Conservation (phyloP, 1,140 invertebrate genomes). For the Muscidifurax raptorellus region DNA sequence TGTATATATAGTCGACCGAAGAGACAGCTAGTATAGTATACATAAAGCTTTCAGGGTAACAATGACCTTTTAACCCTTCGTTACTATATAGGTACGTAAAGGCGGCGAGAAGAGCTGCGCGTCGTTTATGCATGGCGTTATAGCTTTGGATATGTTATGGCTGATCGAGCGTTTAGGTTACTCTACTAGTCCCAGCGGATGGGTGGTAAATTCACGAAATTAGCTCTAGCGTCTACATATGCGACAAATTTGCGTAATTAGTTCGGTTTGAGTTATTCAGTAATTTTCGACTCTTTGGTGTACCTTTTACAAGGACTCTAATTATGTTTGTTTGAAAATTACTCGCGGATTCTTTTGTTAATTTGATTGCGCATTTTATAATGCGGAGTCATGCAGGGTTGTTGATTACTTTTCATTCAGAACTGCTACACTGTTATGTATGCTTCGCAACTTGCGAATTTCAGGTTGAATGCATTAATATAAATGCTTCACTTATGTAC, state of each 20-base stretch:
- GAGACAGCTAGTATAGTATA: neutral
- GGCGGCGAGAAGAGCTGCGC: neutral
- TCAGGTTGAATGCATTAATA: too few species aligned
- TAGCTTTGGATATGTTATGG: neutral
- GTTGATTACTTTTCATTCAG: too few species aligned
- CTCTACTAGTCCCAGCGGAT: neutral
- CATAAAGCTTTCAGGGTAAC: neutral
- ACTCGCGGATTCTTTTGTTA: too few species aligned
- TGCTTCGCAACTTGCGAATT: too few species aligned
- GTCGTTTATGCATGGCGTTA: constrained; percentile 12
- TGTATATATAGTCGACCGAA: neutral
- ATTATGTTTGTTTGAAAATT: too few species aligned
- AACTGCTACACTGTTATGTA: too few species aligned
- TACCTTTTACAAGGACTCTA: too few species aligned
- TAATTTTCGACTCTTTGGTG: too few species aligned
- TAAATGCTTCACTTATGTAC: too few species aligned
- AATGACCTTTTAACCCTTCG: constrained; percentile 12
- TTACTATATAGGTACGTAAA: neutral
- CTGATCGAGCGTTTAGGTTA: neutral
- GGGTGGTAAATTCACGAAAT: neutral
- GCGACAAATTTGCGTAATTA: neutral
- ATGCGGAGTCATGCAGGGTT: too few species aligned
- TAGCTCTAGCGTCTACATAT: neutral
- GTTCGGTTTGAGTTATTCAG: too few species aligned
- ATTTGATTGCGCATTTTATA: too few species aligned